Conservation (phyloP, 92 coral and sea anemone genomes). For the Zoanthus gigantus region DNA sequence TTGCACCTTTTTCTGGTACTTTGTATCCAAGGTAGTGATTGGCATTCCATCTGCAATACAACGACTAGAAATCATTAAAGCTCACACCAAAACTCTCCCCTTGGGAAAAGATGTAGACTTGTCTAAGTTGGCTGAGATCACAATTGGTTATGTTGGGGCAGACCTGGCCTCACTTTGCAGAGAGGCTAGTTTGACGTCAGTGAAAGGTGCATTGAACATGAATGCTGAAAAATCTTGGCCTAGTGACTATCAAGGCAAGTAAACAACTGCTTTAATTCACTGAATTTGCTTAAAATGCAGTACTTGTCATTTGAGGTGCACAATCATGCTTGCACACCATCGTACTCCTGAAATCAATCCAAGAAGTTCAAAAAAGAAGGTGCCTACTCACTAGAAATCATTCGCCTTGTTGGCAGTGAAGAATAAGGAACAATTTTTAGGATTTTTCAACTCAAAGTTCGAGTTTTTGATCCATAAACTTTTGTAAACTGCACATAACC, state of each 20-base stretch:
- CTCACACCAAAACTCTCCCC: slow-evolving; percentile 69
- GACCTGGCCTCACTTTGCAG: slow-evolving; percentile 87
- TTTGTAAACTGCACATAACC: no score
- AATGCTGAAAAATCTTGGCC: not conserved
- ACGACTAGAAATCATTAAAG: slow-evolving; percentile 83
- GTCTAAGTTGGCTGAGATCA: slow-evolving; percentile 78
- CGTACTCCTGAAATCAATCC: no score
- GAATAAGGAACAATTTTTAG: no score
- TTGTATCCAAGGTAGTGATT: slow-evolving; percentile 77
- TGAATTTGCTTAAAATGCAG: no score
- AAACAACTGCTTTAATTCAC: not conserved
- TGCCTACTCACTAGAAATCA: no score
- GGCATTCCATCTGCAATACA: slow-evolving; percentile 87
- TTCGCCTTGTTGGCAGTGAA: no score
- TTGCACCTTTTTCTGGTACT: no score
- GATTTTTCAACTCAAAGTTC: no score
- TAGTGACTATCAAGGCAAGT: not conserved
- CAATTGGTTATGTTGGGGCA: slow-evolving; percentile 95
- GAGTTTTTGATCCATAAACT: no score
- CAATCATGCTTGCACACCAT: no score
- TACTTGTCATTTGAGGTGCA: no score
- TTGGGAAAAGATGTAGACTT: slow-evolving; percentile 81
- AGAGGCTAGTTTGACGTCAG: slow-evolving; percentile 81
- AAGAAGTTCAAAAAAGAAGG: no score
- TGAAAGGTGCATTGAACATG: slow-evolving; percentile 58